Percentiles rank a stretch among this genome's conserved stretches.
These are phyloP conservation scores for Oxyura jamaicensis DNA, from an alignment of 2,113 vertebrate genomes.

Conservation along the genomic window DNA sequence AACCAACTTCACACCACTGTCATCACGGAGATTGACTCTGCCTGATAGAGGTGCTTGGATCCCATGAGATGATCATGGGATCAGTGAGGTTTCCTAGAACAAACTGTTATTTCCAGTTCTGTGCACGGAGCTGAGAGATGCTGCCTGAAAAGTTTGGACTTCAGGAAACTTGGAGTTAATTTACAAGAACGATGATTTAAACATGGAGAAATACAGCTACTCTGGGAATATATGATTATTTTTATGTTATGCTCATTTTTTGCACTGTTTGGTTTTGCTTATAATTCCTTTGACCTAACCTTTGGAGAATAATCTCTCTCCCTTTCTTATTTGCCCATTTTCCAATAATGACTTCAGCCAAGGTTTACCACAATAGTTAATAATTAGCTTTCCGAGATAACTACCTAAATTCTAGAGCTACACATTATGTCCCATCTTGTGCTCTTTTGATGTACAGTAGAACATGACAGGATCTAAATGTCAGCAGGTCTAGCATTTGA, in stretches of 20 bases:
- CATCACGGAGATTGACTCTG: background rate
- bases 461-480: background rate
- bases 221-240: background rate
- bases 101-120: background rate
- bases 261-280: background rate
- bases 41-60: background rate
- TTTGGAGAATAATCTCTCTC: background rate
- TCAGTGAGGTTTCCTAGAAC: background rate
- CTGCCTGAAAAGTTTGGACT: background rate
- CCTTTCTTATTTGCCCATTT: background rate
- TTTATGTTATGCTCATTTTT: background rate
- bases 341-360: background rate
- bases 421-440: background rate
- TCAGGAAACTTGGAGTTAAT: background rate
- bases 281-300: background rate
- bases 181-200: background rate
- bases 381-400: constrained; percentile 4
- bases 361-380: background rate
- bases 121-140: background rate
- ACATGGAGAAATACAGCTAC: background rate
- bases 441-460: background rate
- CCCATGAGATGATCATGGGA: background rate
- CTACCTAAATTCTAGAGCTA: background rate
- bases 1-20: background rate
- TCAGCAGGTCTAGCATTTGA: constrained; percentile 15